Evolutionary conservation across 2,113 vertebrate species (phyloP), one percentile per base, ranked within the genome.

Genomic region (Catharus bicknelli): DNA sequence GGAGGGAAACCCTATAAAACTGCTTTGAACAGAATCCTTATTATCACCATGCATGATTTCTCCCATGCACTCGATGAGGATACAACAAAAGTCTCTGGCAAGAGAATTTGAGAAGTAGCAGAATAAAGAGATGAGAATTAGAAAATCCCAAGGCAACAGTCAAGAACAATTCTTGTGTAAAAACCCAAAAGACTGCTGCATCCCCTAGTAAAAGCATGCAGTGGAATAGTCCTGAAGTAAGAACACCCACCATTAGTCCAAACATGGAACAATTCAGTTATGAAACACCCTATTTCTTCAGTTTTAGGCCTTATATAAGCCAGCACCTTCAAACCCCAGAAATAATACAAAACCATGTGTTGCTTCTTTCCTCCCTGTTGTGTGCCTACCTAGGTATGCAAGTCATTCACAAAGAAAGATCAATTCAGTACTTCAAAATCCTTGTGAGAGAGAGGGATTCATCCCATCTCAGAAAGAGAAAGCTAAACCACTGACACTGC

Each of bases 351-450:
- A 85, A 1, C 9, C 5, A 1, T 2, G 3, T 29, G 67, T 54
- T 75, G 25, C 29, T 90, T 14, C 22, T 13, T n/a, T 8, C 36
- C 18, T 30, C 26, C 30, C n/a, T 0, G 0, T 13, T 12, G 13
- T 11, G 11, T 57, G 42, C 47, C 77, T 82, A 73, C 38, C 74
- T 51, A 53, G 78, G 42, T 14, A 34, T 29, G 8, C 6, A 61
- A 76, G 70, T 45, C 48, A 83, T 83, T 91, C 55, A 63, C 22
- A 70, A 73, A 69, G 34, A 47, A 79, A 90, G 38, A 70, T 74
- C 29, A 87, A 69, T 76, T 82, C 59, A 77, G 43, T 36, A 16
- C 42, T 48, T 85, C 55, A 80, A 73, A 94, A 85, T 29, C 43
- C 57, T 59, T 17, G 0, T 61, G 79, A 92, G 84, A 83, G 80